A percentile compares a stretch with the other conserved stretches of the same genome.
Evolutionary conservation across 2,113 vertebrate species (phyloP).

Genomic region (Dasypus novemcinctus): DNA sequence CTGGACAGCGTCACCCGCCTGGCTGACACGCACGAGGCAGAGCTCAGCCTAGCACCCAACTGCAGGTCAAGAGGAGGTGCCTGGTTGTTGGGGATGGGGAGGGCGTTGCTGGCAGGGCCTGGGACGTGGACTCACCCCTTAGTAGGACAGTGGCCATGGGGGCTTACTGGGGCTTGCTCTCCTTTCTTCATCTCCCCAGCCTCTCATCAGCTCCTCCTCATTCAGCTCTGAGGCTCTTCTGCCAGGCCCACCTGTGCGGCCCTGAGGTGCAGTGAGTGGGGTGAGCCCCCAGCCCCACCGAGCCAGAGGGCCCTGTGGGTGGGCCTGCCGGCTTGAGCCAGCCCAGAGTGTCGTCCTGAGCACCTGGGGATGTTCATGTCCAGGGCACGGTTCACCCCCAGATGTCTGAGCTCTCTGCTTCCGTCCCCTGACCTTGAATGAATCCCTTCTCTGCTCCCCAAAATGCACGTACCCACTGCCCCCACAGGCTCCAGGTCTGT

Average conservation of each 20-base stretch:
- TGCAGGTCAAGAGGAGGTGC: accelerated
- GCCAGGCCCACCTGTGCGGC: too few species aligned
- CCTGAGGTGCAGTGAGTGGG: accelerated
- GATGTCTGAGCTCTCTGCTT: neutral
- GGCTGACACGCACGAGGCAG: accelerated
- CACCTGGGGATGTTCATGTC: neutral
- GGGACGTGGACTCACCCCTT: neutral
- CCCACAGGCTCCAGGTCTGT: neutral
- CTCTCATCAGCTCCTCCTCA: accelerated
- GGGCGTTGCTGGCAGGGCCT: neutral
- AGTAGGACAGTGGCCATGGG: neutral
- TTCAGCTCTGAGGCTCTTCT: neutral
- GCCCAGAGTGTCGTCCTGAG: neutral
- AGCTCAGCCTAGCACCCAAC: neutral
- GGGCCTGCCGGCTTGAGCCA: accelerated
- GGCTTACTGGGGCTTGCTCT: accelerated
- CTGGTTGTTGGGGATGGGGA: neutral
- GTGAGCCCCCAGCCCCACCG: neutral
- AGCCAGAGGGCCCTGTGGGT: accelerated
- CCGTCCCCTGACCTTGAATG: accelerated
- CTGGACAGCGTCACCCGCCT: neutral
- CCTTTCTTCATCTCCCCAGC: neutral
- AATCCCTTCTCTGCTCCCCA: neutral
- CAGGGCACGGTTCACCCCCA: neutral
- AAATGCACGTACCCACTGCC: accelerated